These are phyloP conservation scores for Dendrolimus pini DNA, from an alignment of 2,888 invertebrate species.

Conservation along the genomic window DNA sequence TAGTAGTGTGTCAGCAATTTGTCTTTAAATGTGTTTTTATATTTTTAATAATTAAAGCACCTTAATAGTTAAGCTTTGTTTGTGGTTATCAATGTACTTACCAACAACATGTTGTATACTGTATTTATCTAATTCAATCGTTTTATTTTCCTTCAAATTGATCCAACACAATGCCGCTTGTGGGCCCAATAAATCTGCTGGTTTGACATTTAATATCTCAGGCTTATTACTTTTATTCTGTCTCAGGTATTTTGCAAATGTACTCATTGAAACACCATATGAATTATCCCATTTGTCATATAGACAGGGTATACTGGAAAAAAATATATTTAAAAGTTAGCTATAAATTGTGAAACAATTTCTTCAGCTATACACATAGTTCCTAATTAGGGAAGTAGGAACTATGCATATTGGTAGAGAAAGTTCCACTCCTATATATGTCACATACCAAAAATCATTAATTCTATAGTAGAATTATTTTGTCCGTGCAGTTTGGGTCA, in stretches of 20 bases:
- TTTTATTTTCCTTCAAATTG: conserved; percentile 78
- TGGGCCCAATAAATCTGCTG: conserved; percentile 79
- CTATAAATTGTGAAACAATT: too few relatives aligned
- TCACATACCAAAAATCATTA: too few relatives aligned
- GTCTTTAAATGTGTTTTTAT: too few relatives aligned
- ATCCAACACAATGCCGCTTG: conserved; percentile 81
- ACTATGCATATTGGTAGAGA: too few relatives aligned
- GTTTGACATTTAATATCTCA: conserved; percentile 74
- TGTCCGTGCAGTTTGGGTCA: too few relatives aligned
- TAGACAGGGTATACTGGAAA: conserved; percentile 76
- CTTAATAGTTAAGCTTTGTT: too few relatives aligned
- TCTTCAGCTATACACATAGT: too few relatives aligned
- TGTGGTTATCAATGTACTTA: conserved; percentile 24
- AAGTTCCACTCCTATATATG: too few relatives aligned
- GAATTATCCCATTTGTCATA: conserved; percentile 87
- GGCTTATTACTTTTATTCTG: conserved; percentile 79
- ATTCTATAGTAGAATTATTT: too few relatives aligned
- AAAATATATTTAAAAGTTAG: neutral
- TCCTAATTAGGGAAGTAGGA: too few relatives aligned
- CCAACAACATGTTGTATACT: conserved; percentile 78
- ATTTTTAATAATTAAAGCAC: too few relatives aligned
- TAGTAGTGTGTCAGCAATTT: too few relatives aligned
- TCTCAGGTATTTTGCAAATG: conserved; percentile 79
- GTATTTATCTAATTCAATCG: conserved; percentile 77
- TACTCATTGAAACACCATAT: conserved; percentile 87